These are phyloP conservation scores for Phragmatobia fuliginosa DNA, from an alignment of 2,888 invertebrate genomes.

Conservation along the genomic window DNA sequence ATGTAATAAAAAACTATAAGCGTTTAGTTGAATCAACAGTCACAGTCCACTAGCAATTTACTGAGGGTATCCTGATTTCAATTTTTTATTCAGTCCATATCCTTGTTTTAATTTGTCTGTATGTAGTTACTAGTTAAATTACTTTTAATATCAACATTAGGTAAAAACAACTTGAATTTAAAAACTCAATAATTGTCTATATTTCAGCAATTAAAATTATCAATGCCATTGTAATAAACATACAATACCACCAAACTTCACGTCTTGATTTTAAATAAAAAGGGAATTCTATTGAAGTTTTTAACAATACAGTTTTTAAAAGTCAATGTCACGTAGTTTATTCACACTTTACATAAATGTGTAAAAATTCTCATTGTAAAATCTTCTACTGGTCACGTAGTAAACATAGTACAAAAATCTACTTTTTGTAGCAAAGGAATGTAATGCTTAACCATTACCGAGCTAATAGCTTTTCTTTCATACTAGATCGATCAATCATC, in stretches of 20 bases:
- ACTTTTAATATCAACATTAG: background rate
- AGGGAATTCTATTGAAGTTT: background rate
- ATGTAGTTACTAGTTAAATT: background rate
- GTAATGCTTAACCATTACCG: background rate
- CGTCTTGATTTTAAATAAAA: background rate
- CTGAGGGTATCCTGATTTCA: no score
- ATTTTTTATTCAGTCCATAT: background rate
- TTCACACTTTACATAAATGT: background rate
- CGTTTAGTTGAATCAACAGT: no score
- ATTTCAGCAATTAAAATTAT: slow-evolving; percentile 2
- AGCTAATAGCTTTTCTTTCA: background rate
- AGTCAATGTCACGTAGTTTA: background rate
- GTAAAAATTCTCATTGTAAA: background rate
- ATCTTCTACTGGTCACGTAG: no score
- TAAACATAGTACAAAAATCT: background rate
- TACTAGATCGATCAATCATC: no score
- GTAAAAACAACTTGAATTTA: no score
- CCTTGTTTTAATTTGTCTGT: no score
- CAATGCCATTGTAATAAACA: background rate
- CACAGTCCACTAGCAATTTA: no score
- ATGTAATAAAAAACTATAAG: no score
- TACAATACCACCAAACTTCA: background rate
- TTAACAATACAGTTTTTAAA: background rate
- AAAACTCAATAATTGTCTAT: background rate
- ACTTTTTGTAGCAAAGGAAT: background rate